Evolutionary conservation across 1,140 invertebrate genomes (phyloP), one percentile per base, ranked within the genome.

Genomic region (Conus ventricosus): DNA sequence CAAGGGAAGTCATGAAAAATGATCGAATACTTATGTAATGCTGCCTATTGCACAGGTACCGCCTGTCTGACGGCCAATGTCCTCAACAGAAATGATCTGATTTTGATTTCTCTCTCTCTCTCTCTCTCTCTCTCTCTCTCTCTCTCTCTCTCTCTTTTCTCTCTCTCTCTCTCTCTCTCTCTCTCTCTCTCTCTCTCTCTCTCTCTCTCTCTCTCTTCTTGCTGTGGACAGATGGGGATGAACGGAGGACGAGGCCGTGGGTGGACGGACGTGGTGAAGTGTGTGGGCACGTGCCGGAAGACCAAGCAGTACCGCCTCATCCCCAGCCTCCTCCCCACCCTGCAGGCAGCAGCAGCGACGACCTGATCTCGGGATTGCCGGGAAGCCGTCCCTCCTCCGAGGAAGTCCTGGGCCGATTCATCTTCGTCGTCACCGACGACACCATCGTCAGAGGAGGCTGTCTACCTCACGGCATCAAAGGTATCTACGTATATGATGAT

Each of bases 161-260:
- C 80, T 82, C 10, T 82, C 80, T 82, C 80, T 82, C 80, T 82
- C 39, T 82, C 25, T 27, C 10, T 5, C 23, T 39, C 27, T 6
- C 39, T 25, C 39, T 27, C 11, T 55, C 39, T 27, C 54, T 13
- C 7, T 27, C 20, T 20, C 7, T 23, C 67, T 6, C 55, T 13
- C 55, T 13, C 6, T 57, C 6, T 57, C 6, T 57, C 6, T 57
- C 6, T 57, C 6, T 57, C 6, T 57, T 57, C 6, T 8, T 60
- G 57, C 39, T 60, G 57, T n/a, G 75, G 11, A 5, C 81, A 93
- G 93, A 91, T 91, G 51, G 93, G 93, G 15, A 91, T 93, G 55
- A 93, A 93, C 89, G 91, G 89, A 23, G 93, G 93, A 0, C 10
- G 87, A 27, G 88, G 90, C 10, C 85, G 78, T 1, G 92, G 92